Evolutionary conservation across 2,888 invertebrate genomes (phyloP).

Genomic region (Lasius fuliginosus): DNA sequence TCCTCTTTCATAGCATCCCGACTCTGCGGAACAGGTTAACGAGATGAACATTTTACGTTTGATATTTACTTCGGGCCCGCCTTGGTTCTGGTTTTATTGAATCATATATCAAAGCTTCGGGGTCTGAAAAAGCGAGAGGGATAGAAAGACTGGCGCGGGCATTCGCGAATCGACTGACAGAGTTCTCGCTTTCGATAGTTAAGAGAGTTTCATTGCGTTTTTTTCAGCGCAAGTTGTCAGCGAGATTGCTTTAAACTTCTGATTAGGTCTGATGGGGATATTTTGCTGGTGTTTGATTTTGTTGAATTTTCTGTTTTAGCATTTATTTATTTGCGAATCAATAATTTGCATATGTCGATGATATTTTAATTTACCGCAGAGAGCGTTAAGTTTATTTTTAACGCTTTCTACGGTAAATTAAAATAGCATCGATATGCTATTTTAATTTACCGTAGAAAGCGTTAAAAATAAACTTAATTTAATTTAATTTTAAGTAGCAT

Average conservation of each 20-base stretch:
- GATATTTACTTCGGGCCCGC: conserved; percentile 83
- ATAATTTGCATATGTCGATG: neutral
- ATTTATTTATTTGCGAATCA: neutral
- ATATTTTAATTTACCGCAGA: neutral
- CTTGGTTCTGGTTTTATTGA: conserved; percentile 84
- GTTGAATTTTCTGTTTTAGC: neutral
- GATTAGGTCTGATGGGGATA: neutral
- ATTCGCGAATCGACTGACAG: conserved; percentile 42
- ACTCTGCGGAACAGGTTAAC: conserved; percentile 79
- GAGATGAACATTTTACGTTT: conserved; percentile 84
- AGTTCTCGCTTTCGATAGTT: conserved; percentile 41
- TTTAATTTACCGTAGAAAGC: neutral
- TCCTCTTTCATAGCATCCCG: conserved; percentile 2
- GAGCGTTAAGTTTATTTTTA: neutral
- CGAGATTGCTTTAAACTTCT: neutral
- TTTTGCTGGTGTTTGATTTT: neutral
- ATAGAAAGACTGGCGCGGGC: conserved; percentile 39
- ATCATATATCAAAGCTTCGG: conserved; percentile 83
- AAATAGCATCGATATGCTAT: neutral
- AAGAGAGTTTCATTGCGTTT: neutral
- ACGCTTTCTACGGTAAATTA: neutral
- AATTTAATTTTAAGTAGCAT: too few relatives aligned
- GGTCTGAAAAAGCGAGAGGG: conserved; percentile 55
- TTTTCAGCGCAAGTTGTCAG: neutral
- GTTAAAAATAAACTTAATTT: neutral